Evolutionary conservation across 2,888 invertebrate species (phyloP), one percentile per base, ranked within the genome.

Genomic region (Globia sparganii): DNA sequence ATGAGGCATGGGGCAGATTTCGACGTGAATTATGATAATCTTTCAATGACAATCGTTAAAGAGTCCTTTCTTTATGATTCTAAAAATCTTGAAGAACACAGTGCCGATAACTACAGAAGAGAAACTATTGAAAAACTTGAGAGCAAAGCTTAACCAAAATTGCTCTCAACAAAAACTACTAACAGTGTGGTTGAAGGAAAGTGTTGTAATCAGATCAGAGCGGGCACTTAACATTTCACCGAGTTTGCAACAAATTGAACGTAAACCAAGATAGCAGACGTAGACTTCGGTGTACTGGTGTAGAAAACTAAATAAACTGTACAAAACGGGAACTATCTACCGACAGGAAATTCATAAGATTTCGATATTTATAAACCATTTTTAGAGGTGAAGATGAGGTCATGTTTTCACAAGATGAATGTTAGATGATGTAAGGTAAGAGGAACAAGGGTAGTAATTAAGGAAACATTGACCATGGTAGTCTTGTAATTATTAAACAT

Each of bases 231-330:
- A 77, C 66, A 62, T 78, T 76, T 82, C 75, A 75, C 68, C 15
- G 69, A 76, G 64, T 67, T 69, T 78, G 58, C 70, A 80, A 59
- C 68, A 66, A 80, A 83, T 71, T 77, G 61, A 78, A 78, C 59
- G 62, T 70, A 75, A 79, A 75, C 70, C 72, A 65, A 76, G 72
- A 80, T 81, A 78, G 75, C 72, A 68, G 73, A 68, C 43, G 65
- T 69, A 62, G 75, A 73, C 66, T 78, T 71, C 59, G 46, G 62
- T 67, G 59, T 53, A 71, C 46, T 67, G 71, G 69, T 59, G 53
- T 76, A 61, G 72, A 65, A 77, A 82, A 85, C 73, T 56, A 81
- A 83, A 87, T 84, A 86, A 88, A 85, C 74, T 56, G 43, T 56
- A 66, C 56, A 65, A 67, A 64, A 58, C 40, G 64, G 64, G 18